Conservation (phyloP, 2,797 vertebrate genomes). For the Urophycis tenuis region DNA sequence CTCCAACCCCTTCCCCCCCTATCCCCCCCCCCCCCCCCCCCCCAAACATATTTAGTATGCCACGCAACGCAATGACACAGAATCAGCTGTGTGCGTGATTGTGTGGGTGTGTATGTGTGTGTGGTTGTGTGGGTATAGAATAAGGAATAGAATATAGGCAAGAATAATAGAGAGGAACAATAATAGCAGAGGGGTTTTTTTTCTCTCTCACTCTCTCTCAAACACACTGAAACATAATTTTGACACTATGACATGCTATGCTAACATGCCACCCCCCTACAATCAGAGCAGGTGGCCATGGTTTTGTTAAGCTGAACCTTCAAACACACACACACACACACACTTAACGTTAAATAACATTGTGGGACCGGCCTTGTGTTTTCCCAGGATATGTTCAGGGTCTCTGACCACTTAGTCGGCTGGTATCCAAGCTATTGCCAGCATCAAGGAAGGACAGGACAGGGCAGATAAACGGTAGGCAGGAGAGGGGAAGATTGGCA, state of each 20-base stretch:
- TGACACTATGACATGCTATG: no score
- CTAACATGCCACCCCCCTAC: not conserved
- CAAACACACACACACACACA: not conserved
- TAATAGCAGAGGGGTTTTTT: not conserved
- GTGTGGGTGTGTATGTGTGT: not conserved
- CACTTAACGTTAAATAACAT: no score
- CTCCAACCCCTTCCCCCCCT: slow-evolving; percentile 5
- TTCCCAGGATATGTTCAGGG: no score
- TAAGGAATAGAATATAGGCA: no score
- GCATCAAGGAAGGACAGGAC: no score
- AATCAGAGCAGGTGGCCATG: not conserved
- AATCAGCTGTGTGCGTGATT: slow-evolving; percentile 9
- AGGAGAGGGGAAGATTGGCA: no score
- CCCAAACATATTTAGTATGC: slow-evolving; percentile 44
- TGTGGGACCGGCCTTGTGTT: no score
- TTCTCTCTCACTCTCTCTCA: not conserved
- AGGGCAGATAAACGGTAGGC: no score
- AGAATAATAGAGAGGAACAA: no score
- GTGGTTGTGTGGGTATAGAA: not conserved
- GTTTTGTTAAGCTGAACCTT: not conserved
- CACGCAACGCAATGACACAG: slow-evolving; percentile 14
- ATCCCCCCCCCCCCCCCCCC: slow-evolving; percentile 13
- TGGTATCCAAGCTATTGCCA: no score
- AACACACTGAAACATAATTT: not conserved
- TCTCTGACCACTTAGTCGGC: no score